These are phyloP conservation scores for Felis chaus DNA, from an alignment of 2,113 vertebrate genomes.

Conservation along the genomic window DNA sequence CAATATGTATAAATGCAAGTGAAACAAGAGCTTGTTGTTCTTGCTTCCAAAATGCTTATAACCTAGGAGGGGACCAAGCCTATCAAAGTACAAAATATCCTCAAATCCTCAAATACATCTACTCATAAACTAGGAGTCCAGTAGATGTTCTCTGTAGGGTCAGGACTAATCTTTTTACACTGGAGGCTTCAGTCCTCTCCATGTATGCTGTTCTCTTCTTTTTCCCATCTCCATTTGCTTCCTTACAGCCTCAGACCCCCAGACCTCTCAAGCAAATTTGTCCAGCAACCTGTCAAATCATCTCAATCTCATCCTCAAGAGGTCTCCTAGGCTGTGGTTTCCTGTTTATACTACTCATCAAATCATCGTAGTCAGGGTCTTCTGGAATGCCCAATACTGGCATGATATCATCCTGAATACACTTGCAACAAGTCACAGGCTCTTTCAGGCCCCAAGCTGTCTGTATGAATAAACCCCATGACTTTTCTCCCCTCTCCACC, in stretches of 20 bases:
- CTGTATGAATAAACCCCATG: background rate
- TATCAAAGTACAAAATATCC: background rate
- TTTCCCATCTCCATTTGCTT: background rate
- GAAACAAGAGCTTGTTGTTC: background rate
- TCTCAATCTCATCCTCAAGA: conserved; percentile 36
- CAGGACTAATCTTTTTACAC: background rate
- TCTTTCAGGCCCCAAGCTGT: conserved; percentile 19
- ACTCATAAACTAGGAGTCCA: background rate
- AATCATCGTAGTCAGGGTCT: background rate
- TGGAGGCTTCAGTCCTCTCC: too few species aligned
- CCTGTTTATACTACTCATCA: conserved; percentile 26
- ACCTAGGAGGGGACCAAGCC: background rate
- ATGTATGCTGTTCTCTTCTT: background rate
- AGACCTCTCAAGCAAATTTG: background rate
- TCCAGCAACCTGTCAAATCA: conserved; percentile 45
- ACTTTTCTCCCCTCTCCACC: background rate
- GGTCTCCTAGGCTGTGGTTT: conserved; percentile 7
- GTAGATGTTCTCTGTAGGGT: background rate
- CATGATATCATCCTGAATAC: background rate
- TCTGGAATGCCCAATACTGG: background rate
- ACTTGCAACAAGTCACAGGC: background rate
- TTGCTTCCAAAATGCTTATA: background rate
- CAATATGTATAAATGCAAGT: background rate
- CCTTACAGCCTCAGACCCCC: background rate
- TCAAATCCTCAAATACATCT: background rate